phyloP scores from a whole-genome alignment of 2,888 invertebrate genomes.

The Barypeithes pellucidus region DNA sequence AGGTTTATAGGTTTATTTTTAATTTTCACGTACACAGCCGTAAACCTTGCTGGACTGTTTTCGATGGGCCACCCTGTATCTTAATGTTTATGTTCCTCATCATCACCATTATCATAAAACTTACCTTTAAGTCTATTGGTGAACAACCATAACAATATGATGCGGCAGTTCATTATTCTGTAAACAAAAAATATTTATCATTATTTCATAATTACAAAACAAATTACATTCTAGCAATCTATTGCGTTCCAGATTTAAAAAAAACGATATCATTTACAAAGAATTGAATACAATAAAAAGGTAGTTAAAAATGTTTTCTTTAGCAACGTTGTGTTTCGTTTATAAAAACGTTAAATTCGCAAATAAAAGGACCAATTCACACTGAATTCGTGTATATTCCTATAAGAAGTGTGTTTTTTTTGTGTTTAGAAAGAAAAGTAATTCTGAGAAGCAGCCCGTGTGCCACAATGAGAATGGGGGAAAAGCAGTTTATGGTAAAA shows the following conservation, averaged over 20 bases:
- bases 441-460: slow-evolving; percentile 27
- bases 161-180: slow-evolving; percentile 53
- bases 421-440: slow-evolving; percentile 35
- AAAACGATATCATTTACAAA: background rate
- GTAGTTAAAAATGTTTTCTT: background rate
- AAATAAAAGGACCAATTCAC: slow-evolving; percentile 18
- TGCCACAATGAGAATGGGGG: slow-evolving; percentile 31
- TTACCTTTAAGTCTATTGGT: slow-evolving; percentile 52
- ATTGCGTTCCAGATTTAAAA: background rate
- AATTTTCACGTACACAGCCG: too few species aligned
- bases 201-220: background rate
- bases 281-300: background rate
- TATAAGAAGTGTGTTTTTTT: slow-evolving; percentile 13
- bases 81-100: too few species aligned
- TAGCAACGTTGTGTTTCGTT: slow-evolving; percentile 9
- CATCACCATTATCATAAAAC: slow-evolving; percentile 4
- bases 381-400: slow-evolving; percentile 14
- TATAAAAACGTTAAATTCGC: slow-evolving; percentile 9
- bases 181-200: slow-evolving; percentile 33
- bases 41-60: too few species aligned
- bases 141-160: slow-evolving; percentile 50
- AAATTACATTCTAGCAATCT: background rate
- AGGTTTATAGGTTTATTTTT: too few species aligned
- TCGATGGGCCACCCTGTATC: too few species aligned
- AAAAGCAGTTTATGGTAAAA: slow-evolving; percentile 29